Evolutionary conservation across 2,888 invertebrate species (phyloP), one percentile per base, ranked within the genome.

Genomic region (Plemyria rubiginata): DNA sequence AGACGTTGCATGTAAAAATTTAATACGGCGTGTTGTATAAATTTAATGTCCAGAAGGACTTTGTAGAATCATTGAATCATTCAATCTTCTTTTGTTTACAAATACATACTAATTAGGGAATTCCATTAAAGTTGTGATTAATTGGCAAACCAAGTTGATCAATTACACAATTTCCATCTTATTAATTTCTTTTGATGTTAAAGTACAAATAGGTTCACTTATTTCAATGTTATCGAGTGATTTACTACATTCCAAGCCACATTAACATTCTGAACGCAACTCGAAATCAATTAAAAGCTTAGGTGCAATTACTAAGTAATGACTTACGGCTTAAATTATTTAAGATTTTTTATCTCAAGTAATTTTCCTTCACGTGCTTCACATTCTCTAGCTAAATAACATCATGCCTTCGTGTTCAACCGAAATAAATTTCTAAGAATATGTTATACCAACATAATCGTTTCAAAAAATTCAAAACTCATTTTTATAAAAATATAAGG

Each of bases 281-380:
- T 60, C 59, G 53, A 52, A 62, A 65, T 67, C 63, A 70, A 67
- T 72, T 68, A 70, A 70, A 67, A 69, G 62, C 67, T 65, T 60
- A 16, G 38, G 41, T 67, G 65, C 61, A 71, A 68, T 71, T 71
- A 62, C 60, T 65, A 63, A 65, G 55, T 61, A 61, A 67, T 71
- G 70, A 66, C 52, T 62, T 52, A 53, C 56, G n/a, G 13, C 66
- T 65, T 63, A 63, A 65, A 57, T 52, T 62, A 61, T 65, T 66
- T 62, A 51, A 50, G 36, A 45, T 64, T 53, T 67, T 67, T 65
- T 65, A 45, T 36, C n/a, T 22, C 15, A 36, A 49, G 11, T 45
- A 12, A 54, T 50, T 50, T 45, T 50, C 4, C 13, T 60, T 54
- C 46, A 36, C 43, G 28, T 45, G n/a, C 36, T 58, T 45, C 46